Conservation (phyloP, 2,113 vertebrate genomes). For the Aviceda subcristata region DNA sequence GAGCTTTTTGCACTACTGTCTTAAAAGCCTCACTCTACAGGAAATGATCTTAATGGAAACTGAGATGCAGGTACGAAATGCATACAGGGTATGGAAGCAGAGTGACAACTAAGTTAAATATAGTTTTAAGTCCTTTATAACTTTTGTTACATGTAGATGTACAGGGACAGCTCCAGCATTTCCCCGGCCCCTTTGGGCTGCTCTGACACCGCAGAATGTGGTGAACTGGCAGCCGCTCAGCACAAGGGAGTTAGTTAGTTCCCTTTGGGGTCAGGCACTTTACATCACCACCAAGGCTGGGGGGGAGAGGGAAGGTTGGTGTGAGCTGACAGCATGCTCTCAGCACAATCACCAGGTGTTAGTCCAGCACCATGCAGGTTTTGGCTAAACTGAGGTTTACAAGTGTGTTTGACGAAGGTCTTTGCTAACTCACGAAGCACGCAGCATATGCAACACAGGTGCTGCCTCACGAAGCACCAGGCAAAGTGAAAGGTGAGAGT, state of each 20-base stretch:
- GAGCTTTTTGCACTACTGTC: not conserved
- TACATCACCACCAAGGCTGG: fast-evolving
- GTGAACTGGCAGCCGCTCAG: not conserved
- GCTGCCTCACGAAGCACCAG: not conserved
- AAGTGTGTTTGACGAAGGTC: not conserved
- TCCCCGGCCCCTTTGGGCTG: not conserved
- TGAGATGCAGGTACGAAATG: not conserved
- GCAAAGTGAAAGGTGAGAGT: not conserved
- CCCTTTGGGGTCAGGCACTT: not conserved
- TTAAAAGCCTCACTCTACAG: not conserved
- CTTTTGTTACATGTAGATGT: not conserved
- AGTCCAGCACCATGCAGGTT: not conserved
- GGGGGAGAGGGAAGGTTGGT: not conserved
- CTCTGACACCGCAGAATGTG: not conserved
- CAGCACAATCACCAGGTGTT: too few relatives aligned
- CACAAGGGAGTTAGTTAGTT: not conserved
- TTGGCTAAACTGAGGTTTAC: not conserved
- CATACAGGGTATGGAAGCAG: not conserved
- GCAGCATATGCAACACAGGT: too few relatives aligned
- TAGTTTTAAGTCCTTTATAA: not conserved
- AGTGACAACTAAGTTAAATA: not conserved
- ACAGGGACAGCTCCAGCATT: not conserved
- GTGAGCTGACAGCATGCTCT: not conserved
- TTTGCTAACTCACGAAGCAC: not conserved
- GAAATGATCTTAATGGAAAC: not conserved